Conservation (phyloP, 2,113 vertebrate genomes). For the Elachura formosa region DNA sequence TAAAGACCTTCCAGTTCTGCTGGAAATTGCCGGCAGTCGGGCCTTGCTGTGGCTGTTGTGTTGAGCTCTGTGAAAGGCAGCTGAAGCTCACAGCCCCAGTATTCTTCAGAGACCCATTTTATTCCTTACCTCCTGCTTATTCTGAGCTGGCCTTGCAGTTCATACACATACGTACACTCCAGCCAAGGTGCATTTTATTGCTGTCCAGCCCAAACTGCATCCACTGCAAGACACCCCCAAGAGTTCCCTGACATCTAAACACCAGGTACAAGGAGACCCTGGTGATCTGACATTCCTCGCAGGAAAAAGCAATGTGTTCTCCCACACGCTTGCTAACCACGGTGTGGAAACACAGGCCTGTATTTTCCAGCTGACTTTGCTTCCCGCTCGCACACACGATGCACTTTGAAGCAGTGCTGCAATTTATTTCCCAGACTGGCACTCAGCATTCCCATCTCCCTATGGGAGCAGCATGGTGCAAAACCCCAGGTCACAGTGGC, state of each 20-base stretch:
- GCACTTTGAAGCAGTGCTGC: background rate
- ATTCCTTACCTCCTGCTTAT: background rate
- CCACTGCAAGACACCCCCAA: background rate
- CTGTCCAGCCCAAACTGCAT: background rate
- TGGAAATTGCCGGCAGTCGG: background rate
- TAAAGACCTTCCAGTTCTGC: background rate
- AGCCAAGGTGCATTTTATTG: background rate
- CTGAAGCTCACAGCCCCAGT: background rate
- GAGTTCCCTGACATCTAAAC: background rate
- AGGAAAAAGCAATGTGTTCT: background rate
- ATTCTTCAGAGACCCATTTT: background rate
- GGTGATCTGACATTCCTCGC: background rate
- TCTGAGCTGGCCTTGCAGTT: background rate
- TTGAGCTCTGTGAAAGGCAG: background rate
- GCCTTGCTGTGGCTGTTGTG: background rate
- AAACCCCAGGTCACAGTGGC: background rate
- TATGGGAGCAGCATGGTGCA: accelerated
- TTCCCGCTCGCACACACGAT: background rate
- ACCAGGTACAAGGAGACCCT: background rate
- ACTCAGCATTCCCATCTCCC: background rate
- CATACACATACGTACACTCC: accelerated
- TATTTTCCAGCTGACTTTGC: background rate
- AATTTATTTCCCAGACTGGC: background rate
- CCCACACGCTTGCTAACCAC: accelerated
- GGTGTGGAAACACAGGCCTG: background rate